Evolutionary conservation across 2,113 vertebrate genomes (phyloP).

Genomic region (Isurus oxyrinchus): DNA sequence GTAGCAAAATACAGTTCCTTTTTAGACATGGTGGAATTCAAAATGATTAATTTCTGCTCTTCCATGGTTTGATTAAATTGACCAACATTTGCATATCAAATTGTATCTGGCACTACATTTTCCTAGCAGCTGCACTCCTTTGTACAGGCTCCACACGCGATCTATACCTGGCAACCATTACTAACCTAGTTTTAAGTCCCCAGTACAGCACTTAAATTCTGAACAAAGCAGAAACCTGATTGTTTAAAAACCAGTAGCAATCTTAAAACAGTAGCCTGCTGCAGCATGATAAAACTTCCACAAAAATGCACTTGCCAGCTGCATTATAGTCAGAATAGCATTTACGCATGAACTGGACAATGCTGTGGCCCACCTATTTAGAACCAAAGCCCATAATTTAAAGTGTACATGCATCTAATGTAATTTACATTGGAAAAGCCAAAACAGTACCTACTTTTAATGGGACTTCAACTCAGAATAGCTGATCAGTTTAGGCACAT

Average conservation of each 20-base stretch:
- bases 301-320: background rate
- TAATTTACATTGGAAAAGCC: background rate
- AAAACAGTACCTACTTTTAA: background rate
- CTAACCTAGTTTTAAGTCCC: background rate
- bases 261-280: background rate
- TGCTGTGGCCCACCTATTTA: background rate
- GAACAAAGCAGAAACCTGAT: background rate
- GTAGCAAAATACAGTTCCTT: background rate
- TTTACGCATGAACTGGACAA: background rate
- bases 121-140: background rate
- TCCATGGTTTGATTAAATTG: background rate
- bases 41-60: background rate
- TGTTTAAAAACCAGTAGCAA: background rate
- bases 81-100: slow-evolving; percentile 14
- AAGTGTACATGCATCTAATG: too few species aligned
- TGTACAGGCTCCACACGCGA: background rate
- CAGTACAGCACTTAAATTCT: background rate
- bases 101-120: background rate
- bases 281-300: background rate
- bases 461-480: background rate
- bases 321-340: background rate
- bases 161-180: background rate
- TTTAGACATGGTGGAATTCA: background rate
- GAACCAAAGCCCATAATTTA: background rate
- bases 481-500: background rate